phyloP scores from a whole-genome alignment of 2,113 vertebrate genomes.

The Capreolus pygargus region DNA sequence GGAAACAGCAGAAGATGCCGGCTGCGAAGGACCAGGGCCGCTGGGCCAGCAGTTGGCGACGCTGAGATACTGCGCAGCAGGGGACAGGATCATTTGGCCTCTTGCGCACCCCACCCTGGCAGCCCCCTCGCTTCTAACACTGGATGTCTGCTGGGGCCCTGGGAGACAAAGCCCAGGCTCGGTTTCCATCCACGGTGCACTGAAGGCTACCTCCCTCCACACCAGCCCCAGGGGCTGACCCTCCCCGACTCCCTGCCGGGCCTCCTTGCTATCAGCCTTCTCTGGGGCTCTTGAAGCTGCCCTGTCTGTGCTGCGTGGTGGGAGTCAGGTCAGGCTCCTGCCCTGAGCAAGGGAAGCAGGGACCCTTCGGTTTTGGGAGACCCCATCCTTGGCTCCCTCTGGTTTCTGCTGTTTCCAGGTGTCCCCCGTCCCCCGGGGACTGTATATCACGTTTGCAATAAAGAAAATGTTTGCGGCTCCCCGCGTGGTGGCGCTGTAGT shows the following conservation, averaged over 20 bases:
- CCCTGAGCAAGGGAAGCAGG: not conserved
- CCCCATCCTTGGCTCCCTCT: too few relatives aligned
- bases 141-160: not conserved
- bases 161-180: rapidly evolving
- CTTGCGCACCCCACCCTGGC: too few relatives aligned
- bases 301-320: not conserved
- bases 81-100: not conserved
- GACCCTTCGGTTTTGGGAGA: not conserved
- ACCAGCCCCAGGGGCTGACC: too few relatives aligned
- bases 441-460: not conserved
- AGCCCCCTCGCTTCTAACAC: not conserved
- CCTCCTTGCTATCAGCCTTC: not conserved
- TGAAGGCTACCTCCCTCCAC: rapidly evolving
- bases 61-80: not conserved
- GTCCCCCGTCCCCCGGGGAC: not conserved
- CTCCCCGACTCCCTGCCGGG: not conserved
- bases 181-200: rapidly evolving
- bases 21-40: not conserved
- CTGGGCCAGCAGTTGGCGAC: slow-evolving; percentile 13
- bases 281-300: not conserved
- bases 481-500: rapidly evolving
- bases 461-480: not conserved
- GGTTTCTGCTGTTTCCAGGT: not conserved
- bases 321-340: not conserved
- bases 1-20: not conserved